phyloP scores from a whole-genome alignment of 2,797 vertebrate species.

The Rhabdomys pumilio region DNA sequence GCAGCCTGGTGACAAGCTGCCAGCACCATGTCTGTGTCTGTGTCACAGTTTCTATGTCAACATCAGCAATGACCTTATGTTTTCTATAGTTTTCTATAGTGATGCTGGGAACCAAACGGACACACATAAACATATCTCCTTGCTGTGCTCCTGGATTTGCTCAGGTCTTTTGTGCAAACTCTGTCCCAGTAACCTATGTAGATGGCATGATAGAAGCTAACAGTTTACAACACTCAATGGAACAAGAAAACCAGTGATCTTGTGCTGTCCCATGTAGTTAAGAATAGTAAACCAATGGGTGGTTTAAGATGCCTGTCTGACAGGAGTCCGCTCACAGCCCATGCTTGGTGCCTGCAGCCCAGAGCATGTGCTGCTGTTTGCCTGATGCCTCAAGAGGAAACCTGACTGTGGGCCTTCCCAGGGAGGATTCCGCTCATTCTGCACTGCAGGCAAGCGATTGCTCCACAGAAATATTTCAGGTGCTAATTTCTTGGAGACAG shows the following conservation, averaged over 20 bases:
- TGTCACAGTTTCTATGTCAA: background rate
- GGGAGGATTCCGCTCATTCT: background rate
- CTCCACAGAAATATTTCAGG: constrained; percentile 65
- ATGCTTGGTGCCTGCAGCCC: background rate
- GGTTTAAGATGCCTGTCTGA: background rate
- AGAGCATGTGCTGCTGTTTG: background rate
- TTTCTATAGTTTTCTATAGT: background rate
- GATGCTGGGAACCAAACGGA: background rate
- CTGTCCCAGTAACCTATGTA: background rate
- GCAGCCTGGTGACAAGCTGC: background rate
- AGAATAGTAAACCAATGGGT: background rate
- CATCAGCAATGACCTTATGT: background rate
- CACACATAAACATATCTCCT: background rate
- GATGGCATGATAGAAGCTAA: background rate
- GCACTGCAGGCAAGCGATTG: constrained; percentile 33
- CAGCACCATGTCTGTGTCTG: background rate
- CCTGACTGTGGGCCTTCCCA: background rate
- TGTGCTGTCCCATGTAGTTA: background rate
- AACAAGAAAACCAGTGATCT: background rate
- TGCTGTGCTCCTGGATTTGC: background rate
- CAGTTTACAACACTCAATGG: background rate
- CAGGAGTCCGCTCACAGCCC: background rate
- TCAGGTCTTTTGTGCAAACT: background rate
- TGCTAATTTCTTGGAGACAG: constrained; percentile 73
- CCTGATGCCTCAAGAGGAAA: background rate